Evolutionary conservation across 2,888 invertebrate genomes (phyloP).

Genomic region (Caenorhabditis macrosperma): DNA sequence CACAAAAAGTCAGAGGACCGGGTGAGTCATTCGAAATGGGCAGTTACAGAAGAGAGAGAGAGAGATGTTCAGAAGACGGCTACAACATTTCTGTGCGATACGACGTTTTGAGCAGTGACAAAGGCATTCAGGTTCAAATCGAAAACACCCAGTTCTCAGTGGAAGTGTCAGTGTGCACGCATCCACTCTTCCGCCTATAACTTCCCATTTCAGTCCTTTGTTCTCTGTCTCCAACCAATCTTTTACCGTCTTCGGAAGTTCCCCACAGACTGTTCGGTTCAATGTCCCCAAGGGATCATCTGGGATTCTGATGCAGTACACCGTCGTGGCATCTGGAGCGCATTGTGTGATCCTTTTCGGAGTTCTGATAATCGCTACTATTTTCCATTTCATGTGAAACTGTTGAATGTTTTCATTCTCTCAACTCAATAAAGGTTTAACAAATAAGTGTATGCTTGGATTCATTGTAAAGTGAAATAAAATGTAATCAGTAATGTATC

Average conservation of each 20-base stretch:
- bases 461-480: no score
- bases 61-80: not conserved
- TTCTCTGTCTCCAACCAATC: not conserved
- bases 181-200: no score
- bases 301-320: not conserved
- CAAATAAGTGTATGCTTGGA: no score
- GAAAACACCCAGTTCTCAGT: not conserved
- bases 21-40: not conserved
- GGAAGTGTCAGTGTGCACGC: no score
- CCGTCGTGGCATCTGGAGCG: not conserved
- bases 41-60: not conserved
- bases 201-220: no score
- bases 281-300: not conserved
- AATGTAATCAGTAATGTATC: no score
- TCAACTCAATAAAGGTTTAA: no score
- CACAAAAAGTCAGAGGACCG: not conserved
- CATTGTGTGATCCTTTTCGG: no score
- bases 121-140: not conserved
- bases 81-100: not conserved
- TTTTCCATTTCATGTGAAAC: no score
- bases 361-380: no score
- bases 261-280: not conserved
- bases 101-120: not conserved
- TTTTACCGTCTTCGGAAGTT: not conserved
- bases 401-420: no score